Base-by-base conservation (phyloP, 2,113 vertebrate genomes). In the Paratilapia polleni region DNA sequence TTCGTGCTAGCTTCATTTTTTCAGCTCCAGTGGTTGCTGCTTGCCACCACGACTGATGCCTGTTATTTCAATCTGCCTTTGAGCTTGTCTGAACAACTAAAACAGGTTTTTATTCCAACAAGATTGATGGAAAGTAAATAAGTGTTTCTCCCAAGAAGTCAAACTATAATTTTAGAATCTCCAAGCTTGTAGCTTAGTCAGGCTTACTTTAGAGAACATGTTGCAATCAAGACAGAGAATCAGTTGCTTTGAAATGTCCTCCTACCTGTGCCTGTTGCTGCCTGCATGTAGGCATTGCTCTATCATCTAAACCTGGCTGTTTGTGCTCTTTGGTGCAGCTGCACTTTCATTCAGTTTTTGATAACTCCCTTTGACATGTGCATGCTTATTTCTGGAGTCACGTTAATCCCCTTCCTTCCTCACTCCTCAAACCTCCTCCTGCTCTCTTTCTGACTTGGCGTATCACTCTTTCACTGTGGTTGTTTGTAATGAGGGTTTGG, bases 361-460 rank as follows among this genome's bases (percentile, higher is more conserved):
- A 91, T 90, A 89, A 93, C 92, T 89, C 90, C 89, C 83, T 82
- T 79, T 91, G 92, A 93, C 86, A 75, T 91, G 89, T 83, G 81
- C 90, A 80, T 92, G 88, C 90, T 95, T 95, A 95, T 94, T 95
- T 95, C 90, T 93, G 93, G 91, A 92, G 90, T 85, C 84, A 77
- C 31, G 86, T 90, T 94, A 94, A 95, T 95, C 92, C 89, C 91
- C 78, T 54, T 85, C 62, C 81, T 85, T 89, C 84, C 84, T 86
- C 85, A 2, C 36, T 58, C 77, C 59, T 81, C 86, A 80, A 9
- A 68, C 83, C 60, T 78, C 62, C 86, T 85, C 79, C 85, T 76
- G 79, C 78, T n/a, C 78, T 73, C 76, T 62, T 77, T 88, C 80
- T 79, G 78, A 89, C 87, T 87, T 80, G 82, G 89, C 79, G 28